Evolutionary conservation across 2,113 vertebrate species (phyloP).

Genomic region (Chlorodrepanis virens): DNA sequence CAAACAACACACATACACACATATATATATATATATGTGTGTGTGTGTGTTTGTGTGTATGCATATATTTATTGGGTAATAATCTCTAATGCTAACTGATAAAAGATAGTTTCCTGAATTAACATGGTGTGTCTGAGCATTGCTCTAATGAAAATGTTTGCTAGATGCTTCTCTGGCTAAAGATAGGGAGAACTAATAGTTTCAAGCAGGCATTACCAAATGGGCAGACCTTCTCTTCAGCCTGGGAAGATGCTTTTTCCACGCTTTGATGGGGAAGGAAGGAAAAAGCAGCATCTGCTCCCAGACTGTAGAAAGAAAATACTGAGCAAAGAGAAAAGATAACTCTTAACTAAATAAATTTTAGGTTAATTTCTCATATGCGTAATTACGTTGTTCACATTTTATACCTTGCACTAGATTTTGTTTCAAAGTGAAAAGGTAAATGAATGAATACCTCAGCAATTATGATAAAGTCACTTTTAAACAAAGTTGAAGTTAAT

Average conservation of each 20-base stretch:
- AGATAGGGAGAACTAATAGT: neutral
- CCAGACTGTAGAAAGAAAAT: neutral
- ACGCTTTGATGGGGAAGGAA: neutral
- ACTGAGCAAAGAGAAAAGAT: neutral
- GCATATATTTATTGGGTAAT: neutral
- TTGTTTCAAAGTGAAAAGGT: neutral
- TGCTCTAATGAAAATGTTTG: constrained; percentile 37
- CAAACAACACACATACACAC: neutral
- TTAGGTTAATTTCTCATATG: neutral
- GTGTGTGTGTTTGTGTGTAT: neutral
- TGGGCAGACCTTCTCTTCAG: neutral
- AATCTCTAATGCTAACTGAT: constrained; percentile 6
- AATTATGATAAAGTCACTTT: neutral
- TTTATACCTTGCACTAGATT: neutral
- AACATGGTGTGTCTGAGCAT: constrained; percentile 18
- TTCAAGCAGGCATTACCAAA: neutral
- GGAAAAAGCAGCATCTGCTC: neutral
- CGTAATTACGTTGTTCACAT: neutral
- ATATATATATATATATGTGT: neutral
- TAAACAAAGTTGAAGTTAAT: neutral
- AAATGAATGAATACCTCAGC: neutral
- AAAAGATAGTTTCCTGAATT: constrained; percentile 50
- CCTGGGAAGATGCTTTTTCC: neutral
- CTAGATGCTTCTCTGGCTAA: constrained; percentile 7
- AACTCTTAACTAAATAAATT: neutral